phyloP scores from a whole-genome alignment of 2,113 vertebrate genomes.

The Hemicordylus capensis region DNA sequence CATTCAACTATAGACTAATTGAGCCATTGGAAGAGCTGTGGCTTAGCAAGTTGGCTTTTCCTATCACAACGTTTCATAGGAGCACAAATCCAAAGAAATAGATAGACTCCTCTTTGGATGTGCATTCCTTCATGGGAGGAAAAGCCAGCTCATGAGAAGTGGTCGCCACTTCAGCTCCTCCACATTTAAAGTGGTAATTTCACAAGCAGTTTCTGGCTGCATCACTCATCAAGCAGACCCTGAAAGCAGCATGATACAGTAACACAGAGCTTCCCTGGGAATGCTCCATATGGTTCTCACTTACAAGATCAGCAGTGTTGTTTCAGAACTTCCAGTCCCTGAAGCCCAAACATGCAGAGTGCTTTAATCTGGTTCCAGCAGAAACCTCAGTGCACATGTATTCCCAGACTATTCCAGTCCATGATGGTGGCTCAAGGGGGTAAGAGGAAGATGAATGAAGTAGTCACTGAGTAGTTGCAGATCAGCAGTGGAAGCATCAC shows the following conservation, averaged over 20 bases:
- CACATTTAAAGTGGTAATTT: not conserved
- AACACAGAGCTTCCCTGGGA: not conserved
- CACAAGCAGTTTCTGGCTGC: not conserved
- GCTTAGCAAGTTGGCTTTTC: too few relatives aligned
- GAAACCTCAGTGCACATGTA: too few relatives aligned
- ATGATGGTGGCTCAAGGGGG: not conserved
- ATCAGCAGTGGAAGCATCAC: too few relatives aligned
- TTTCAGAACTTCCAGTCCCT: not conserved
- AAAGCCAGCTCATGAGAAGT: too few relatives aligned
- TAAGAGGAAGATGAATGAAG: too few relatives aligned
- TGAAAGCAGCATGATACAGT: not conserved
- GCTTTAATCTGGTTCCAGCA: too few relatives aligned
- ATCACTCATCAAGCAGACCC: not conserved
- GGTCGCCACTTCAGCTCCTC: too few relatives aligned
- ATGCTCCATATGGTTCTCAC: not conserved
- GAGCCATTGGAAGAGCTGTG: too few relatives aligned
- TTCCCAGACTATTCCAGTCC: not conserved
- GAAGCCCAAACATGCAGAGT: not conserved
- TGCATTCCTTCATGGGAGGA: not conserved
- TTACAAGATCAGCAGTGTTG: not conserved
- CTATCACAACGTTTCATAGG: too few relatives aligned
- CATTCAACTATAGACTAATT: not conserved
- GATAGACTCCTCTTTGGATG: not conserved
- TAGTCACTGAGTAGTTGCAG: too few relatives aligned
- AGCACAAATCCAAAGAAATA: too few relatives aligned